Base-by-base conservation (phyloP, 2,113 vertebrate genomes). In the Triplophysa siluroides region DNA sequence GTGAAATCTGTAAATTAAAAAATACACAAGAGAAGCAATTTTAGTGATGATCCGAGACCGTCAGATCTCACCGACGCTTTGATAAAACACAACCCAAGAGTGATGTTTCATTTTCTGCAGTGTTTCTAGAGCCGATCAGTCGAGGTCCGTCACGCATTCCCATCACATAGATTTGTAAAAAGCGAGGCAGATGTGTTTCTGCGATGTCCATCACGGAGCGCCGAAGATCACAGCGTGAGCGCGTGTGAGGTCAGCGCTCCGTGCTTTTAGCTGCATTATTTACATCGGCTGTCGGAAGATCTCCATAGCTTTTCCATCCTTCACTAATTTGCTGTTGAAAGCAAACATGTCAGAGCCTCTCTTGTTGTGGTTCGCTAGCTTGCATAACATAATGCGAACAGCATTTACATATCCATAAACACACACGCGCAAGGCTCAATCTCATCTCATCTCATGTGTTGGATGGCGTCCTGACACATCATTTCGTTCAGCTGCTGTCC, bases 291-390 rank as follows among this genome's bases (percentile, higher is more conserved):
- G 78, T 80, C 77, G 72, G 79, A 78, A 60, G 70, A 64, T 19
- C 33, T 73, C 68, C 69, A 72, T 79, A 83, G 81, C 73, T 82
- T 82, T 84, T 65, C 72, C 76, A 85, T 85, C 86, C 72, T 86
- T 89, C 82, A 87, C 84, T 89, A 88, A 87, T 89, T 85, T 89
- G 81, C 85, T 86, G 88, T 83, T 89, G 86, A 87, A 89, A 87
- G 84, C 86, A 87, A 86, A 86, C 85, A 86, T 88, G 86, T 87
- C 87, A 88, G 86, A 79, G 75, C 79, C 80, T 54, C 82, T 87
- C 86, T 84, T 79, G 84, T 84, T 71, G 83, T 85, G 88, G 85
- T 88, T 88, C 86, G 88, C 83, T 83, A 83, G 79, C 85, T 84
- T 81, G 83, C 86, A 84, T 78, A 89, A 83, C 84, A 83, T 86